These are phyloP conservation scores for Sphaerophoria taeniata DNA, from an alignment of 2,888 invertebrate genomes.

Conservation along the genomic window DNA sequence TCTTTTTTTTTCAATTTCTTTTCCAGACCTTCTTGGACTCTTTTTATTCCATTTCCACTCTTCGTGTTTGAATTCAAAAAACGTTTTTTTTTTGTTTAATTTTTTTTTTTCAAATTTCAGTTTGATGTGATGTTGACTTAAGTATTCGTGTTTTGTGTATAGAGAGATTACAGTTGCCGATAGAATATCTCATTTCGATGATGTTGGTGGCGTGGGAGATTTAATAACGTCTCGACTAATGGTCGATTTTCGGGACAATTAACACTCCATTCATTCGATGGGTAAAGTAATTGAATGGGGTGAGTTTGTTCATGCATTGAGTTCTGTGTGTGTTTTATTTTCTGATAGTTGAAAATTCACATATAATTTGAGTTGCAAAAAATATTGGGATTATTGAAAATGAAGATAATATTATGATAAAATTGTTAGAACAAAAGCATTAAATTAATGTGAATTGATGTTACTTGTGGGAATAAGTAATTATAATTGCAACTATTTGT, in stretches of 20 bases:
- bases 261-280: conserved; percentile 55
- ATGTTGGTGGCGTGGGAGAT: conserved; percentile 37
- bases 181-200: conserved; percentile 16
- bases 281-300: conserved; percentile 42
- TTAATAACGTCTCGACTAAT: conserved; percentile 64
- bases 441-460: no score
- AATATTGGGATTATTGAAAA: no score
- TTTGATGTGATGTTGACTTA: conserved; percentile 28
- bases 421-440: no score
- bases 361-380: no score
- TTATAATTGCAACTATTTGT: no score
- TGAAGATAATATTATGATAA: no score
- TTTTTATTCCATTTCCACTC: conserved; percentile 19
- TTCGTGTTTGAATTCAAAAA: conserved; percentile 43
- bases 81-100: conserved; percentile 20
- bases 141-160: conserved; percentile 36
- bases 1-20: conserved; percentile 13
- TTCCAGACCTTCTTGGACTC: neutral
- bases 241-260: conserved; percentile 68
- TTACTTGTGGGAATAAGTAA: no score
- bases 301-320: conserved; percentile 5
- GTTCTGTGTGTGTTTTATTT: no score
- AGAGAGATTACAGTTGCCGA: neutral
- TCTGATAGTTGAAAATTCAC: no score
- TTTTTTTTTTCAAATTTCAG: conserved; percentile 40